Percentiles rank a stretch among this genome's conserved stretches.
Conservation (phyloP, 2,113 vertebrate genomes). For the Excalfactoria chinensis region DNA sequence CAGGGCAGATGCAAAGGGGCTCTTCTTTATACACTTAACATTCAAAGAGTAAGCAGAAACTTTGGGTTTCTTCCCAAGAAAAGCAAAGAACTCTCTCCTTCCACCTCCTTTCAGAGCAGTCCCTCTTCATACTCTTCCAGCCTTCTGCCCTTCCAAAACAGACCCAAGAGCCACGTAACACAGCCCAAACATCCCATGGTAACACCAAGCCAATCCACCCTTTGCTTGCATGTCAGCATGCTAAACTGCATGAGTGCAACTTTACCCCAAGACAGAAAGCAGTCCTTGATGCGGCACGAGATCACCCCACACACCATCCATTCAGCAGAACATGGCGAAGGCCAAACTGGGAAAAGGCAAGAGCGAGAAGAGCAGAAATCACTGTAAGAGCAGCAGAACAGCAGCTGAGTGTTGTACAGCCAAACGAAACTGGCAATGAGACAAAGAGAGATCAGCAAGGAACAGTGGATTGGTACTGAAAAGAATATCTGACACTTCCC, state of each 20-base stretch:
- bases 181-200: not conserved
- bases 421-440: not conserved
- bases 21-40: not conserved
- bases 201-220: not conserved
- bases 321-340: not conserved
- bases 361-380: not conserved
- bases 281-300: accelerated
- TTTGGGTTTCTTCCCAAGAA: not conserved
- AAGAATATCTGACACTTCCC: accelerated
- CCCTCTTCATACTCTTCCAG: accelerated
- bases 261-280: not conserved
- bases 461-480: not conserved
- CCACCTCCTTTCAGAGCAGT: not conserved
- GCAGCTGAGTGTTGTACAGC: not conserved
- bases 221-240: accelerated
- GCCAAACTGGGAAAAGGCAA: not conserved
- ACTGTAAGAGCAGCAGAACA: not conserved
- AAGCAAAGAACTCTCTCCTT: not conserved
- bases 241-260: not conserved
- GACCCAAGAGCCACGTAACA: not conserved
- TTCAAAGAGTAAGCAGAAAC: not conserved
- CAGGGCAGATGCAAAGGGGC: not conserved
- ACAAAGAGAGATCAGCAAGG: accelerated
- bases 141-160: not conserved
- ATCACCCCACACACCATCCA: not conserved